phyloP scores from a whole-genome alignment of 2,888 invertebrate species.

The Physocephala rufipes region DNA sequence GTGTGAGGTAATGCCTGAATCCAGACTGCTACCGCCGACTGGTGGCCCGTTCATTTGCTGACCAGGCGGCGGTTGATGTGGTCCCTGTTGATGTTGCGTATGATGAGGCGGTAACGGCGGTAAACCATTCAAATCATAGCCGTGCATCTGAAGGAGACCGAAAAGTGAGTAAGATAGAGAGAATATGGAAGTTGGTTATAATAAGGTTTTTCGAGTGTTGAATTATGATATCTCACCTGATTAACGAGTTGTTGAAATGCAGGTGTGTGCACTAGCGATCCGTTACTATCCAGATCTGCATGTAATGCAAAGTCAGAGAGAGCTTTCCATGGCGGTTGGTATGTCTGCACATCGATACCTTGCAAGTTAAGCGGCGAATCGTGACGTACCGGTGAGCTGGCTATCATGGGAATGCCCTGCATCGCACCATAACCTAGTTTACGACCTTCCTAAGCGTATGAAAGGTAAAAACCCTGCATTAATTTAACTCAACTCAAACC shows the following conservation, averaged over 20 bases:
- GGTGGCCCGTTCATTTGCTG: constrained; percentile 70
- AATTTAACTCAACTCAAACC: constrained; percentile 24
- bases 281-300: constrained; percentile 82
- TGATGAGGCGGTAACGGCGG: constrained; percentile 65
- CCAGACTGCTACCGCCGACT: constrained; percentile 63
- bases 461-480: constrained; percentile 56
- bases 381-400: constrained; percentile 91
- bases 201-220: no score
- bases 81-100: constrained; percentile 68
- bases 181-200: no score
- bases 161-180: neutral
- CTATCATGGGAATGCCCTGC: constrained; percentile 98
- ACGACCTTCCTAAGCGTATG: constrained; percentile 70
- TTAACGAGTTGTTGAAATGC: constrained; percentile 97
- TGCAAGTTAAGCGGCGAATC: constrained; percentile 88
- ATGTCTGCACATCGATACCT: constrained; percentile 86
- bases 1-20: constrained; percentile 68
- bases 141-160: constrained; percentile 79
- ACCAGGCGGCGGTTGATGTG: constrained; percentile 67
- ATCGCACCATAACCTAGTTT: constrained; percentile 93
- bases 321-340: constrained; percentile 98
- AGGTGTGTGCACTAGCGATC: constrained; percentile 82
- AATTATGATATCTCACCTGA: constrained; percentile 73
- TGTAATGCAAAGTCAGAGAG: constrained; percentile 95
- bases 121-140: constrained; percentile 78